Percentiles rank a stretch among this genome's conserved stretches.
phyloP scores from a whole-genome alignment of 2,888 invertebrate genomes.

The Pachliopta kotzebuea region DNA sequence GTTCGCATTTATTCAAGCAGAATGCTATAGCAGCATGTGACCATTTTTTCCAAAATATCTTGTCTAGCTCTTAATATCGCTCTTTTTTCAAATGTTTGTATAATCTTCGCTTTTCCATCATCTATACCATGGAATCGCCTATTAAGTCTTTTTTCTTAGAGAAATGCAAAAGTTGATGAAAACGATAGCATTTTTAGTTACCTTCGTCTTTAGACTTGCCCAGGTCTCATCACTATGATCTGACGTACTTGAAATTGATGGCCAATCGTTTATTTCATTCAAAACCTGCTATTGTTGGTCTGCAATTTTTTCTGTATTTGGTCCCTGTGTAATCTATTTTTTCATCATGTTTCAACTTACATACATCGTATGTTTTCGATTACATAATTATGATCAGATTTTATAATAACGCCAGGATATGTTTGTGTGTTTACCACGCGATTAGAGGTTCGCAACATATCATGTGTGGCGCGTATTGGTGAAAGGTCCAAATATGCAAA shows the following conservation, averaged over 20 bases:
- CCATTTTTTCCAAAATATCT: background rate
- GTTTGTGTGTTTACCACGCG: background rate
- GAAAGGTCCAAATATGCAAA: slow-evolving; percentile 31
- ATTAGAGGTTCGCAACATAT: slow-evolving; percentile 27
- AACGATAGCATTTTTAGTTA: background rate
- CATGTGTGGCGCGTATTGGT: slow-evolving; percentile 16
- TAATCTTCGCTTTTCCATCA: background rate
- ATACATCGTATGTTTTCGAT: background rate
- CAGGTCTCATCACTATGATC: too few species aligned
- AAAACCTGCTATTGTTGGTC: background rate
- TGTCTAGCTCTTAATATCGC: too few species aligned
- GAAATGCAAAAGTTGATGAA: too few species aligned
- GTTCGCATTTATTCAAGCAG: background rate
- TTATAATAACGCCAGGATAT: slow-evolving; percentile 2
- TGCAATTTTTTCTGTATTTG: background rate
- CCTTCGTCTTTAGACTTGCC: background rate
- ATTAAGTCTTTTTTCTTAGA: background rate
- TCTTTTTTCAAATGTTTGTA: background rate
- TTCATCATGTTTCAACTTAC: background rate
- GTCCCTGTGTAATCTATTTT: too few species aligned
- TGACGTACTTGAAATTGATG: too few species aligned
- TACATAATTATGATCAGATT: slow-evolving; percentile 3
- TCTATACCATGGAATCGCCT: background rate
- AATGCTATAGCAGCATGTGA: background rate
- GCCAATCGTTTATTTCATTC: slow-evolving; percentile 2